Conservation (phyloP, 2,113 vertebrate species). For the Saimiri boliviensis region DNA sequence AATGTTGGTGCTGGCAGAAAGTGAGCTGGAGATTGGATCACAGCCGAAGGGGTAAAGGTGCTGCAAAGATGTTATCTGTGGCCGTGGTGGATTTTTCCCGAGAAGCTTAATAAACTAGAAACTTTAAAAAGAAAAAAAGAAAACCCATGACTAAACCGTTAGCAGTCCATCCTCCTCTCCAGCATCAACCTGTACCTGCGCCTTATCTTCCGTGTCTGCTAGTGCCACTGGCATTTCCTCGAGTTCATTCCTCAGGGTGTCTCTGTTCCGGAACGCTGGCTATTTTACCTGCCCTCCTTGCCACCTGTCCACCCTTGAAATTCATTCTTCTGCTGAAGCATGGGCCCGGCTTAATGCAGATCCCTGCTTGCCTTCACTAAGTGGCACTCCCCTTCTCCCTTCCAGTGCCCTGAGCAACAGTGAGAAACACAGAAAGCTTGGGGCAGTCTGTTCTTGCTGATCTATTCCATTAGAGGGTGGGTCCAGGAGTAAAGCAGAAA, state of each 20-base stretch:
- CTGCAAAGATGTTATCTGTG: no score
- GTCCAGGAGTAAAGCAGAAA: not conserved
- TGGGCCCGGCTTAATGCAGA: not conserved
- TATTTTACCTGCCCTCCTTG: not conserved
- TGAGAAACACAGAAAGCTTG: not conserved
- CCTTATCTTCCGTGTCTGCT: not conserved
- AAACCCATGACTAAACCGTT: not conserved
- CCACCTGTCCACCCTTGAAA: not conserved
- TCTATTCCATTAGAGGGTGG: not conserved
- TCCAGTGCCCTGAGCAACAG: not conserved
- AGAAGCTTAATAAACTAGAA: no score
- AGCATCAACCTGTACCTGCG: not conserved
- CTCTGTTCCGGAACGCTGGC: conserved; percentile 10
- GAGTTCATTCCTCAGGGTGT: not conserved
- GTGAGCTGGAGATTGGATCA: no score
- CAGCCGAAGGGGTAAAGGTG: no score
- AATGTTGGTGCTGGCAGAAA: no score
- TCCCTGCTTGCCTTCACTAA: not conserved
- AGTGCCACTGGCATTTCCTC: not conserved
- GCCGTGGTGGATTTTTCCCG: no score
- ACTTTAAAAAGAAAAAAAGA: no score
- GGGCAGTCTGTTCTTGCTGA: not conserved
- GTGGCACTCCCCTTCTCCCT: not conserved
- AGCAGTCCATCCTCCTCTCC: not conserved
- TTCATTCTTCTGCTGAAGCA: not conserved